A percentile compares a stretch with the other conserved stretches of the same genome.
Evolutionary conservation across 2,888 invertebrate genomes (phyloP).

Genomic region (Amphiduros pacificus): DNA sequence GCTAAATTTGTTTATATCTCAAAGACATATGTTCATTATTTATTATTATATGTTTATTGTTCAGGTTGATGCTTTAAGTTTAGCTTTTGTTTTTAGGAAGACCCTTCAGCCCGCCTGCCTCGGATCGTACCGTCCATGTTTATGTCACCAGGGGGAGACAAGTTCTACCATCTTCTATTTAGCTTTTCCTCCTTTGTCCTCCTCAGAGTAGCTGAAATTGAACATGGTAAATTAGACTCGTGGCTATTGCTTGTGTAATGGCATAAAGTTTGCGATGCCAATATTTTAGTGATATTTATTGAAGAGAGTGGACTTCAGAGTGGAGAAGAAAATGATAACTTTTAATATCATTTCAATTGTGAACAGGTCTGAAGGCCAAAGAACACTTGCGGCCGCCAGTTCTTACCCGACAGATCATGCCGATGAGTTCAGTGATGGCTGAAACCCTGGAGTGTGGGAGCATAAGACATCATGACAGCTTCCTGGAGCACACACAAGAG

Average conservation of each 20-base stretch:
- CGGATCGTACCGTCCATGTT: constrained; percentile 50
- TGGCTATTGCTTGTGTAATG: neutral
- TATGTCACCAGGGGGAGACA: constrained; percentile 55
- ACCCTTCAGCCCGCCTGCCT: constrained; percentile 48
- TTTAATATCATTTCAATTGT: too few species aligned
- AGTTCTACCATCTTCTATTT: constrained; percentile 50
- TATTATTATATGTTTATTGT: too few species aligned
- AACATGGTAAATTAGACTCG: constrained; percentile 36
- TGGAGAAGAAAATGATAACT: too few species aligned
- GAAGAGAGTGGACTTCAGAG: too few species aligned
- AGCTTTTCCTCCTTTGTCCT: constrained; percentile 51
- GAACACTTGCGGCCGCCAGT: constrained; percentile 34
- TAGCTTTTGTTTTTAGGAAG: too few species aligned
- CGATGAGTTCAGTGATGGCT: constrained; percentile 32
- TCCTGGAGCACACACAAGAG: constrained; percentile 33
- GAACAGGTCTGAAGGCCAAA: too few species aligned
- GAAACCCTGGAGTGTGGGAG: constrained; percentile 31
- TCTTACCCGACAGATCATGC: constrained; percentile 31
- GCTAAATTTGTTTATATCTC: too few species aligned
- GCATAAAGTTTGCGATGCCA: neutral
- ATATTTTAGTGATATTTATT: neutral
- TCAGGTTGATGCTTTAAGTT: too few species aligned
- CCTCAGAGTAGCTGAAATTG: constrained; percentile 37
- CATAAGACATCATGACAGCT: constrained; percentile 32
- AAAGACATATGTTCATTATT: too few species aligned